phyloP scores from a whole-genome alignment of 2,797 vertebrate genomes.

The Rhyacichthys aspro region DNA sequence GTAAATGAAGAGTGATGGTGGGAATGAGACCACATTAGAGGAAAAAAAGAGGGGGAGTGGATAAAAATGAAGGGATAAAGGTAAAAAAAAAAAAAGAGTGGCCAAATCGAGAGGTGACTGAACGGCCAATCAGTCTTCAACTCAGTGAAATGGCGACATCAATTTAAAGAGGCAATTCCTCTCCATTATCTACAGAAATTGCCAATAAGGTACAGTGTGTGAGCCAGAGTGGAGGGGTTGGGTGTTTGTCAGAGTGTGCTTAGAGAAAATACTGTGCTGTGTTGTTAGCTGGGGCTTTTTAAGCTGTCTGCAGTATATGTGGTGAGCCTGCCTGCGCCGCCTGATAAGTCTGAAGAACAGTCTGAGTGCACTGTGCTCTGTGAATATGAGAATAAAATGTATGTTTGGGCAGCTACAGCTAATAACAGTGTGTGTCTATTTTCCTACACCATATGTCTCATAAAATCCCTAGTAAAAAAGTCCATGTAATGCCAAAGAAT shows the following conservation, averaged over 20 bases:
- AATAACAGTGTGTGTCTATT: constrained; percentile 3
- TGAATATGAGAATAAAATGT: constrained; percentile 6
- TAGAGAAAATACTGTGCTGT: constrained; percentile 19
- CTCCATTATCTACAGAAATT: constrained; percentile 69
- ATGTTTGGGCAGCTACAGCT: constrained; percentile 9
- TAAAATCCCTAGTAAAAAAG: constrained; percentile 5
- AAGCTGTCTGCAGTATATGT: constrained; percentile 13
- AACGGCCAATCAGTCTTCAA: constrained; percentile 40
- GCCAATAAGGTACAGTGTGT: constrained; percentile 55
- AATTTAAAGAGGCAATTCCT: constrained; percentile 55
- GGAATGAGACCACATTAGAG: constrained; percentile 14
- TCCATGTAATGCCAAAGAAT: constrained; percentile 34
- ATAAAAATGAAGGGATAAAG: constrained; percentile 6
- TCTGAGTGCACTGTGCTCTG: background rate
- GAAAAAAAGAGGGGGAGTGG: background rate
- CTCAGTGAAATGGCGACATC: constrained; percentile 35
- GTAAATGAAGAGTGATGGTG: constrained; percentile 15
- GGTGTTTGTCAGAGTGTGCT: constrained; percentile 21
- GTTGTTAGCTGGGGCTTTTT: constrained; percentile 1
- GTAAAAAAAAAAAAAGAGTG: constrained; percentile 11
- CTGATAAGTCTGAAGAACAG: constrained; percentile 28
- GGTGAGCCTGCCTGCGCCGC: constrained; percentile 1
- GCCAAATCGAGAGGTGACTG: constrained; percentile 30
- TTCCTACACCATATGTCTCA: constrained; percentile 8
- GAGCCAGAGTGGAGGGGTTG: constrained; percentile 39